Evolutionary conservation across 1,140 invertebrate species (phyloP), one percentile per base, ranked within the genome.

Genomic region (Heliothis virescens): DNA sequence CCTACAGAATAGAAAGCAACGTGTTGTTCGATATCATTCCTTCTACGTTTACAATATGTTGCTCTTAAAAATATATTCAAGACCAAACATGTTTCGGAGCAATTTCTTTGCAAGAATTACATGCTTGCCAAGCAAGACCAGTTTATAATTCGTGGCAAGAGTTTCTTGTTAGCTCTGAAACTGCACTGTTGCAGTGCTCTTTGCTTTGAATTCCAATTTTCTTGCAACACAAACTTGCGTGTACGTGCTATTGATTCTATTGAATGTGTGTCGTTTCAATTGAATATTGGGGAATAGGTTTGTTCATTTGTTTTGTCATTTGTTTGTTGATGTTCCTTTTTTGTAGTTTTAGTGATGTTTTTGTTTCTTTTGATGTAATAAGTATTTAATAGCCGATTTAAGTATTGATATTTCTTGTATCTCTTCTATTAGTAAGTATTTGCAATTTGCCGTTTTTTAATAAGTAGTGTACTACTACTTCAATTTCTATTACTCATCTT

Each of bases 141-240:
- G 50, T 83, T 80, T 83, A 79, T 83, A 83, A 80, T 80, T 80
- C 74, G 52, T 76, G 59, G 65, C 75, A 80, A 50, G 53, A 63
- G 76, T 85, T 83, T 79, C 80, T 83, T 82, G 82, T 74, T 79
- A 79, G 79, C 79, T 80, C 79, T 59, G 69, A 75, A 59, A 59
- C 62, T 50, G 63, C 71, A 55, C 53, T 76, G 59, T 59, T 67
- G 65, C 18, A 13, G 0, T 77, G 52, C 75, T 63, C n/a, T n/a
- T n/a, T n/a, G n/a, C 77, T 41, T 79, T 50, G 62, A 82, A 86
- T 84, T 85, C 78, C 81, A 83, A 82, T 83, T 85, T 82, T 80
- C 71, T 74, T 60, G 26, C 47, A 29, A 21, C 21, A 29, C 50
- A 5, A 55, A 69, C 65, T 69, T 52, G 21, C n/a, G 21, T 53